phyloP scores from a whole-genome alignment of 2,888 invertebrate species.

The Calameuta pallipes region DNA sequence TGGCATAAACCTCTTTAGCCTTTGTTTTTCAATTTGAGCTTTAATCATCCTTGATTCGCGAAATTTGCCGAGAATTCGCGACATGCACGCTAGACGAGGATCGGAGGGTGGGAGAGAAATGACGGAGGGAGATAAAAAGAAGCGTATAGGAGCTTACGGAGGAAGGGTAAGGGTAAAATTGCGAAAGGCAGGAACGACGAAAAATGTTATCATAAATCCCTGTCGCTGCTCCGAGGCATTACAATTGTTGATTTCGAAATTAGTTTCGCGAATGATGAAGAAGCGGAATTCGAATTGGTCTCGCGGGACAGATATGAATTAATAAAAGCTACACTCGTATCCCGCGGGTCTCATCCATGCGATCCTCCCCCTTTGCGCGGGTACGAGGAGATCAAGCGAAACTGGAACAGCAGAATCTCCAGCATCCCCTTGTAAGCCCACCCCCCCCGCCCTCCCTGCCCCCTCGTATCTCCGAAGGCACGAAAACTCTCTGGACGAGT shows the following conservation, averaged over 20 bases:
- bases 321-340: not conserved
- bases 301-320: constrained; percentile 12
- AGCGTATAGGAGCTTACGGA: constrained; percentile 24
- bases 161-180: too few species aligned
- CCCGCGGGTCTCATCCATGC: not conserved
- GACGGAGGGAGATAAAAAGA: constrained; percentile 15
- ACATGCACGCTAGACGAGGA: constrained; percentile 44
- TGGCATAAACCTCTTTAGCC: constrained; percentile 15
- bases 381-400: not conserved
- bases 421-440: not conserved
- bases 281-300: constrained; percentile 18
- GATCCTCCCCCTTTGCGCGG: not conserved
- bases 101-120: not conserved
- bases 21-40: constrained; percentile 1
- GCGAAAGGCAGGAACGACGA: constrained; percentile 40
- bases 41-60: not conserved
- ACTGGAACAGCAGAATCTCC: not conserved
- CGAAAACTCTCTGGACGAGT: not conserved
- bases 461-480: not conserved
- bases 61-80: constrained; percentile 31
- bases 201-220: constrained; percentile 47
- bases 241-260: constrained; percentile 49
- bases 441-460: not conserved
- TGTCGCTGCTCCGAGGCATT: constrained; percentile 33
- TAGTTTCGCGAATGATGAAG: constrained; percentile 34